These are phyloP conservation scores for Chrysotoxum bicinctum DNA, from an alignment of 2,888 invertebrate genomes.

Conservation along the genomic window DNA sequence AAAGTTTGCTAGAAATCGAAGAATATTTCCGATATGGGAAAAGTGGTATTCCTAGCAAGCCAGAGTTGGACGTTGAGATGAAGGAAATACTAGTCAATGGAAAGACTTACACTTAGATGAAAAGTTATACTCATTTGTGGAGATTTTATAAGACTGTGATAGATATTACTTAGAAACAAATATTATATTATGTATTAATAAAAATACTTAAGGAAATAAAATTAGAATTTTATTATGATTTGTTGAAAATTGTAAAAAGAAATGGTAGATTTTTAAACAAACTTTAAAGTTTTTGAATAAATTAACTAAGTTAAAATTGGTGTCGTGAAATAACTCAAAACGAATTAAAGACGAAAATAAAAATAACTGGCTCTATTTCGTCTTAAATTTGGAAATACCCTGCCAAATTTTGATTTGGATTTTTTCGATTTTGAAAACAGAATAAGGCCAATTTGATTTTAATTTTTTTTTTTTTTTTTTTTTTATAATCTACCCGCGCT, in stretches of 20 bases:
- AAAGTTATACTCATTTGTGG: not conserved
- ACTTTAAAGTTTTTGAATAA: too few species aligned
- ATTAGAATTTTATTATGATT: not conserved
- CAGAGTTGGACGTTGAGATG: constrained; percentile 75
- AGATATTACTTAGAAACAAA: not conserved
- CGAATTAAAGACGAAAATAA: too few species aligned
- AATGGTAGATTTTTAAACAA: too few species aligned
- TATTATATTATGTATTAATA: not conserved
- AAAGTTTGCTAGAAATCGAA: constrained; percentile 87
- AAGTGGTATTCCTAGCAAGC: not conserved
- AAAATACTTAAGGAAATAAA: not conserved
- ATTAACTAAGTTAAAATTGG: too few species aligned
- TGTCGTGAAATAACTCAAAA: too few species aligned
- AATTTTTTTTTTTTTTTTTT: too few species aligned
- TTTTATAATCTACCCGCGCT: too few species aligned
- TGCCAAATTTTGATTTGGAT: too few species aligned
- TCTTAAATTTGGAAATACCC: too few species aligned
- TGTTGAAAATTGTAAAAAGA: not conserved
- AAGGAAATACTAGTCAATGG: constrained; percentile 70
- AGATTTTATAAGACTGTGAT: constrained; percentile 37
- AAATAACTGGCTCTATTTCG: too few species aligned
- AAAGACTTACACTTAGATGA: not conserved
- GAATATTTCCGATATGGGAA: constrained; percentile 79
- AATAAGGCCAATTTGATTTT: too few species aligned
- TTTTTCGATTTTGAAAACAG: too few species aligned